These are phyloP conservation scores for Amorpha juglandis DNA, from an alignment of 2,888 invertebrate species.

Conservation along the genomic window DNA sequence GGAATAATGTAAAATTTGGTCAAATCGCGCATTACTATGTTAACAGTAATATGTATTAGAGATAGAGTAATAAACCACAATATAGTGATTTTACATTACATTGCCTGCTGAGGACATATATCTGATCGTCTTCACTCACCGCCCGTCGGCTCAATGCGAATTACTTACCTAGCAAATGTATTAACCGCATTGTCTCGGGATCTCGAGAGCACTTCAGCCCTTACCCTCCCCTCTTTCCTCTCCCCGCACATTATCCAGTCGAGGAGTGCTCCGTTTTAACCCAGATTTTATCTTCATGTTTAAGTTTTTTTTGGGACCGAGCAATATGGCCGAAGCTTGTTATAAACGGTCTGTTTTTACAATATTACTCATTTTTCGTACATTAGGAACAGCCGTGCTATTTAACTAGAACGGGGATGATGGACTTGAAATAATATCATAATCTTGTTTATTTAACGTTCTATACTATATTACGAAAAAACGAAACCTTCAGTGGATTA, in stretches of 20 bases:
- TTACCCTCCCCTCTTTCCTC: background rate
- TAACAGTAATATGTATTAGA: background rate
- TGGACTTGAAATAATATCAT: background rate
- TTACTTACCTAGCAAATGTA: conserved; percentile 9
- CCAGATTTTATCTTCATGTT: conserved; percentile 17
- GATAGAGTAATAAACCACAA: background rate
- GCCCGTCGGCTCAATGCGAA: conserved; percentile 1
- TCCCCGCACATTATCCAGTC: background rate
- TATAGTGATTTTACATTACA: background rate
- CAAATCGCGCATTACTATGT: too few species aligned
- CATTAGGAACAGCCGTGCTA: background rate
- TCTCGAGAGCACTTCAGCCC: background rate
- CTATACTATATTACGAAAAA: background rate
- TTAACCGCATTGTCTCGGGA: conserved; percentile 23
- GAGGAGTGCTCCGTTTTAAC: conserved; percentile 1
- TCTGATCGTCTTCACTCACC: background rate
- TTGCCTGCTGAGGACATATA: background rate
- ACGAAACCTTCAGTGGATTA: too few species aligned
- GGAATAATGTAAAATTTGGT: too few species aligned
- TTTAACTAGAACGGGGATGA: background rate
- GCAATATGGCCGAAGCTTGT: background rate
- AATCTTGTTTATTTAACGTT: background rate
- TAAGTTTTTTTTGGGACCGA: conserved; percentile 9
- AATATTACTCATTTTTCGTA: background rate
- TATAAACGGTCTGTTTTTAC: background rate